Base-by-base conservation (phyloP, 2,113 vertebrate genomes). In the Leptobrachium leishanense region DNA sequence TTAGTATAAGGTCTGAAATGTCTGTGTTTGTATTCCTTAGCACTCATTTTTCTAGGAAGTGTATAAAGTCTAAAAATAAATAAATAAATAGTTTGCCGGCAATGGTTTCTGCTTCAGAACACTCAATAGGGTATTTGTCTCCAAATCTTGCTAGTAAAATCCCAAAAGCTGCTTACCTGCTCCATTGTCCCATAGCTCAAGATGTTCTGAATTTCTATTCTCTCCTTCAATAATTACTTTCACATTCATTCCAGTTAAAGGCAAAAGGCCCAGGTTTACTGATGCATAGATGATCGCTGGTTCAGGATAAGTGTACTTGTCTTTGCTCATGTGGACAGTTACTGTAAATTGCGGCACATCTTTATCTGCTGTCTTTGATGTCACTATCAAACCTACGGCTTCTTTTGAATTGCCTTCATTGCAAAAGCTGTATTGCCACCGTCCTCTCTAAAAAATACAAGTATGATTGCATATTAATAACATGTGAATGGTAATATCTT, bases 111-210 rank as follows among this genome's bases (percentile, higher is more conserved):
- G 46, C 46, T 5, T 5, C 4, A 8, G 46, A 50, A 50, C 4
- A 50, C 4, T 50, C 46, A 5, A 8, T 50, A 50, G 46, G 46
- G 4, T 50, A 50, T 50, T 50, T 50, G 46, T 50, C 46, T 50
- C 46, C 4, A 50, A 5, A 8, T 50, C 46, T 50, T 50, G 8
- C 8, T 50, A 50, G 8, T 8, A 4, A 50, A 50, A 5, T 50
- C 46, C 46, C 4, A 59, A 59, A 59, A 10, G 11, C 11, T 59
- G 55, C 10, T 59, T 86, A 93, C 90, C 92, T 90, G 88, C 86
- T 81, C 92, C 92, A 15, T 91, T 79, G 82, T 93, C 92, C 7
- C 85, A 59, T 43, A 93, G 89, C 9, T 84, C 68, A 64, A 91
- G 39, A 0, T 0, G 13, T 15, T 86, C 1, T 20, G 77, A 20